Conservation (phyloP, 1,140 invertebrate species). For the Diploscapter pachys region DNA sequence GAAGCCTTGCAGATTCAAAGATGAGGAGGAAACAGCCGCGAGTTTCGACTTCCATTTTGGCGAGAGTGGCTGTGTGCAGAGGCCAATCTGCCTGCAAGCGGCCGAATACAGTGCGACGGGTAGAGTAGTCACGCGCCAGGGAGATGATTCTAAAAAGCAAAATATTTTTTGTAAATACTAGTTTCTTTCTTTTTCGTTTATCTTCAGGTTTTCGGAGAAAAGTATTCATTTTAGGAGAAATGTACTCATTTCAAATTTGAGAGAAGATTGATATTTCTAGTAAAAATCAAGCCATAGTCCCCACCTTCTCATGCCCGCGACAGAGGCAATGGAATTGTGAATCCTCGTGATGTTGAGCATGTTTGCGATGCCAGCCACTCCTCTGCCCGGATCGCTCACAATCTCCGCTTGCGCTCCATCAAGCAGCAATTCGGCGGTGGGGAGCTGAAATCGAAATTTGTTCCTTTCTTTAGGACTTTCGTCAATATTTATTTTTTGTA, state of each 20-base stretch:
- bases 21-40: slow-evolving; percentile 59
- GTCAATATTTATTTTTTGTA: no score
- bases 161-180: background rate
- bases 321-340: slow-evolving; percentile 64
- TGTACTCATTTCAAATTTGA: background rate
- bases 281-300: no score
- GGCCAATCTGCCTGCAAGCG: slow-evolving; percentile 62
- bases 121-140: slow-evolving; percentile 65
- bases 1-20: slow-evolving; percentile 54
- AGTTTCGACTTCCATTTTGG: slow-evolving; percentile 65
- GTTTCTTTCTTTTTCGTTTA: background rate
- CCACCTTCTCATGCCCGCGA: slow-evolving; percentile 64
- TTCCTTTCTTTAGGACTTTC: background rate
- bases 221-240: no score
- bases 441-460: slow-evolving; percentile 59
- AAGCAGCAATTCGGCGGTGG: slow-evolving; percentile 67
- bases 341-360: slow-evolving; percentile 68
- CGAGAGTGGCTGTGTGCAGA: slow-evolving; percentile 65
- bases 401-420: slow-evolving; percentile 64
- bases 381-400: slow-evolving; percentile 65
- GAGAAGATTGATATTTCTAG: background rate
- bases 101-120: slow-evolving; percentile 64
- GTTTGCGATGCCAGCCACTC: slow-evolving; percentile 65
- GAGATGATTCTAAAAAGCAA: slow-evolving; percentile 61
- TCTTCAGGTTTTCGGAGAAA: slow-evolving; percentile 29